Conservation (phyloP, 2,888 invertebrate genomes). For the Embidobia sp. region DNA sequence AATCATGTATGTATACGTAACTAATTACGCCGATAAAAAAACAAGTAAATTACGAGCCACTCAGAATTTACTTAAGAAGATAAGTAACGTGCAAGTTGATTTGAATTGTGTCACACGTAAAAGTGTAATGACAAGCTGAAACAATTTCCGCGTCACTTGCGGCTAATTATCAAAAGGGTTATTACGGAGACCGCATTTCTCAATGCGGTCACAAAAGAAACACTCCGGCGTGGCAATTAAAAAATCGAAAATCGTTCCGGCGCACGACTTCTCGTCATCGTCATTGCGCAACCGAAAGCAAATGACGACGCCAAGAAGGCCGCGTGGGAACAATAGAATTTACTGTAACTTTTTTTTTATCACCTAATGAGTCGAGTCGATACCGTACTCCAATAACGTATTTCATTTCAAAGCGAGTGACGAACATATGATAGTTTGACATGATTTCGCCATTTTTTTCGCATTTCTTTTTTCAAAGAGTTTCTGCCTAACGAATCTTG, state of each 20-base stretch:
- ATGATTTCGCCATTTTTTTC: not conserved
- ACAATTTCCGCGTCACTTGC: conserved; percentile 19
- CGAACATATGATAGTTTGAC: conserved; percentile 6
- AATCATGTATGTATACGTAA: too few species aligned
- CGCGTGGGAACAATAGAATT: conserved; percentile 51
- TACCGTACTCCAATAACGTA: conserved; percentile 4
- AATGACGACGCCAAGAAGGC: conserved; percentile 40
- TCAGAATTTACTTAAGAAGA: too few species aligned
- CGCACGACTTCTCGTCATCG: conserved; percentile 25
- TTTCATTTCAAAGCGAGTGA: conserved; percentile 9
- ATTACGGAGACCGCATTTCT: conserved; percentile 3
- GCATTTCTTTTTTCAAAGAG: too few species aligned
- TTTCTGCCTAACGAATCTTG: too few species aligned
- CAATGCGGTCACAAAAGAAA: conserved; percentile 15
- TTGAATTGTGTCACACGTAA: not conserved
- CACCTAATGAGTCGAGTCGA: conserved; percentile 23
- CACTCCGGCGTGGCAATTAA: conserved; percentile 7
- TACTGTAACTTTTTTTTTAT: conserved; percentile 30
- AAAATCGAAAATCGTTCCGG: conserved; percentile 53
- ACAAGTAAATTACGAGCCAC: too few species aligned
- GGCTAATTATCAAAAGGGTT: conserved; percentile 8
- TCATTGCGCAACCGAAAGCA: conserved; percentile 36
- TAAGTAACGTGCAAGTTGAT: too few species aligned
- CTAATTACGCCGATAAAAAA: too few species aligned
- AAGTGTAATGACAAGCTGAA: conserved; percentile 6